These are phyloP conservation scores for Myocastor coypus DNA, from an alignment of 2,113 vertebrate genomes.

Conservation along the genomic window DNA sequence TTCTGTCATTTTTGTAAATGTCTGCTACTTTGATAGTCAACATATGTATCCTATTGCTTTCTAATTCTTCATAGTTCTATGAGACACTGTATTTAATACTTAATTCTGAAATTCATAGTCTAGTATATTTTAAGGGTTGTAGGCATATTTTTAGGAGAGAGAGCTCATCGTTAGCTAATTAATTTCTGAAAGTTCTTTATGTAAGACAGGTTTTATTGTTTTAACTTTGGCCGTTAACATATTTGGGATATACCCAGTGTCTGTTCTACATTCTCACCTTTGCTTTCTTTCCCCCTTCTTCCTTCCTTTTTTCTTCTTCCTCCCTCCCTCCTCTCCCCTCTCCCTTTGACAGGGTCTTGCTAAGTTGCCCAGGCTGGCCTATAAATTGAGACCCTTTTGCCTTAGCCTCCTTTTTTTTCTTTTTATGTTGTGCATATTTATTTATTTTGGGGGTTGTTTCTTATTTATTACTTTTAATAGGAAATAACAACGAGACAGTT, in stretches of 20 bases:
- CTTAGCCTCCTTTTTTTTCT: no score
- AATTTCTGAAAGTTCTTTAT: slow-evolving; percentile 3
- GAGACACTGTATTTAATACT: neutral
- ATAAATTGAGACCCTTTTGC: no score
- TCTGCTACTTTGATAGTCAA: slow-evolving; percentile 5
- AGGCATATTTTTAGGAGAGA: neutral
- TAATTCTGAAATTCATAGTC: neutral
- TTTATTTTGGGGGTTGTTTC: no score
- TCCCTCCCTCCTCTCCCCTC: no score
- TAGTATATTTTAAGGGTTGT: neutral
- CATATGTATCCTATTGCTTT: neutral
- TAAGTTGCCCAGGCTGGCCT: neutral
- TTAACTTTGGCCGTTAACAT: neutral
- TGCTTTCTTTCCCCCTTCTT: neutral
- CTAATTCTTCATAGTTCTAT: neutral
- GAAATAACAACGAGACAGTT: no score
- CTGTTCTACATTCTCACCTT: neutral
- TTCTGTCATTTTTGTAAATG: neutral
- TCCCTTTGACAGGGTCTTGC: neutral
- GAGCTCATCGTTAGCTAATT: neutral
- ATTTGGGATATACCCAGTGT: neutral
- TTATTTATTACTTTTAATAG: no score
- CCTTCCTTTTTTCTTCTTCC: no score
- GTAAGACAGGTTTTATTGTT: neutral
- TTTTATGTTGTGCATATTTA: no score